A percentile compares a stretch with the other conserved stretches of the same genome.
phyloP scores from a whole-genome alignment of 2,113 vertebrate species.

The Protomyctophum bolini region DNA sequence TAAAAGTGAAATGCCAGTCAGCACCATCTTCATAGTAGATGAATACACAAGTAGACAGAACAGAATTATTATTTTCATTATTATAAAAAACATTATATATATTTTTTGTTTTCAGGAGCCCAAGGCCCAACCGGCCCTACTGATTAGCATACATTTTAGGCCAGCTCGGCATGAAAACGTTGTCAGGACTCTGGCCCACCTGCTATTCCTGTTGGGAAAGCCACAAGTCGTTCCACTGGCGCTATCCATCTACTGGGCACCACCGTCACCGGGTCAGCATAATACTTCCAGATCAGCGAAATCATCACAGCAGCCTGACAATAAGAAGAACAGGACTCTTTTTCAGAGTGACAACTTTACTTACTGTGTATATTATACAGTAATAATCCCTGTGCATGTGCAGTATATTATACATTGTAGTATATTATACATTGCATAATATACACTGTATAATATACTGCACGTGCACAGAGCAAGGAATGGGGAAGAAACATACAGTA shows the following conservation, averaged over 20 bases:
- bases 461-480: no score
- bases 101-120: not conserved
- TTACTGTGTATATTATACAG: not conserved
- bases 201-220: conserved; percentile 93
- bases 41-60: no score
- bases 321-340: not conserved
- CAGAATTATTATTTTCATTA: no score
- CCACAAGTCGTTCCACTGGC: conserved; percentile 92
- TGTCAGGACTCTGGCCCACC: conserved; percentile 79
- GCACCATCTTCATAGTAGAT: no score
- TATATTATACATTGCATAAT: no score
- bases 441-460: no score
- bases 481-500: no score
- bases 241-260: conserved; percentile 93
- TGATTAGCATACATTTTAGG: no score
- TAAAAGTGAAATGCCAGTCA: no score
- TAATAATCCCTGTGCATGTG: not conserved
- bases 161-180: no score
- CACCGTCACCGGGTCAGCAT: conserved; percentile 90
- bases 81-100: not conserved
- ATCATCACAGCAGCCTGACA: conserved; percentile 92
- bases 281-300: conserved; percentile 96
- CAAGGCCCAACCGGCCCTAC: no score
- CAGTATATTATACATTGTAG: no score
- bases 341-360: not conserved